A percentile compares a stretch with the other conserved stretches of the same genome.
These are phyloP conservation scores for Sebastes iracundus DNA, from an alignment of 2,797 vertebrate genomes.

Conservation along the genomic window DNA sequence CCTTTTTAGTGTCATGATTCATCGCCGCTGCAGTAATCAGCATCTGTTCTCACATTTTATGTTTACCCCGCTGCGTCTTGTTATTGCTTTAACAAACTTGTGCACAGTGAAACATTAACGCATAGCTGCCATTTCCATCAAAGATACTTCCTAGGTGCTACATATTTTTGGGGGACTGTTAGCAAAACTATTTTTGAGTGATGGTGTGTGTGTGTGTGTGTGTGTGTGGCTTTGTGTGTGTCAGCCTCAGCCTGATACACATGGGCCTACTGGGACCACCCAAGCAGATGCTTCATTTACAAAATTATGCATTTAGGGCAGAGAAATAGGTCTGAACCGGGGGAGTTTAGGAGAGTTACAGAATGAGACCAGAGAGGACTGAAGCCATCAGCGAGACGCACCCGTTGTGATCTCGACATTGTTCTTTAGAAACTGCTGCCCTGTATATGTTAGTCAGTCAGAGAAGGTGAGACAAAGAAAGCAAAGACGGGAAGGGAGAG, in stretches of 20 bases:
- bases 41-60: constrained; percentile 7
- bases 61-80: not conserved
- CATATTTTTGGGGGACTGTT: constrained; percentile 25
- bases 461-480: not conserved
- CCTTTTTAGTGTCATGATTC: constrained; percentile 4
- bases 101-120: not conserved
- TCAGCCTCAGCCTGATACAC: constrained; percentile 45
- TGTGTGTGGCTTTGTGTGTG: constrained; percentile 18
- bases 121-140: not conserved
- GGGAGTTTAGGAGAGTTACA: constrained; percentile 56
- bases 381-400: constrained; percentile 41
- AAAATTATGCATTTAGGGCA: constrained; percentile 79
- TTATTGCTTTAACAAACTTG: not conserved
- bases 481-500: not conserved
- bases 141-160: constrained; percentile 1
- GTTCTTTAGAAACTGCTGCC: constrained; percentile 19
- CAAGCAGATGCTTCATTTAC: constrained; percentile 77
- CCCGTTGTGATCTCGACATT: constrained; percentile 13
- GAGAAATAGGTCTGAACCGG: constrained; percentile 71
- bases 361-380: constrained; percentile 59
- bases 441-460: constrained; percentile 9
- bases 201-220: not conserved
- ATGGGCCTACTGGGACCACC: constrained; percentile 68
- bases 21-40: not conserved
- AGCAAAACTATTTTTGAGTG: constrained; percentile 50